phyloP scores from a whole-genome alignment of 2,888 invertebrate genomes.

The Drosophila merina region DNA sequence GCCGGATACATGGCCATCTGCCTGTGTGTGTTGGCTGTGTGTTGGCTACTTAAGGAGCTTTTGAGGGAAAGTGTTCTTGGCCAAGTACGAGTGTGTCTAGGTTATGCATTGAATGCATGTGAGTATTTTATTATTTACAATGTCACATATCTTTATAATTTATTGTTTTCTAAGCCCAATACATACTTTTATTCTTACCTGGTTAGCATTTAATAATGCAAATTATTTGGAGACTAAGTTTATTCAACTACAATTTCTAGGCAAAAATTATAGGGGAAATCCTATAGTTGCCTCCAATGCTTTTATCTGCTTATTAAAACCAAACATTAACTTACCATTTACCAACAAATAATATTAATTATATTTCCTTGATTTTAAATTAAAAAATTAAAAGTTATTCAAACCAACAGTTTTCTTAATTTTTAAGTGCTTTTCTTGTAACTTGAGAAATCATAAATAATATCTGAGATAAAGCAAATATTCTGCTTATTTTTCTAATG shows the following conservation, averaged over 20 bases:
- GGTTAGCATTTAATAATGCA: conserved; percentile 13
- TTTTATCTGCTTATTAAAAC: too few relatives aligned
- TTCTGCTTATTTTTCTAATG: conserved; percentile 1
- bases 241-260: too few relatives aligned
- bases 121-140: conserved; percentile 28
- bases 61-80: conserved; percentile 14
- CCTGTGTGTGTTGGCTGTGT: conserved; percentile 11
- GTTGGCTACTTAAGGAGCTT: conserved; percentile 4
- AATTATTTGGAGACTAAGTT: neutral
- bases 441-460: neutral
- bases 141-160: conserved; percentile 10
- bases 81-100: conserved; percentile 6
- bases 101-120: conserved; percentile 29
- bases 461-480: neutral
- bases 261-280: too few relatives aligned
- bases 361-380: too few relatives aligned
- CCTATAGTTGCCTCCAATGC: too few relatives aligned
- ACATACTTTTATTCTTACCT: neutral
- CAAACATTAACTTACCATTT: too few relatives aligned
- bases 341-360: too few relatives aligned
- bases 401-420: too few relatives aligned
- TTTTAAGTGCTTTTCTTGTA: too few relatives aligned
- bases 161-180: neutral
- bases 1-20: conserved; percentile 42
- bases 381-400: too few relatives aligned